phyloP scores from a whole-genome alignment of 2,113 vertebrate genomes.

The human (Homo sapiens) region GRCh38 chr5:133448501-133449000 shows the following conservation, averaged over 20 bases:
- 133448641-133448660: too few species aligned
- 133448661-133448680: not conserved
- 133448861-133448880: not conserved
- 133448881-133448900: not conserved
- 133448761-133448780: not conserved
- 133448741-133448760: not conserved
- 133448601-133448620: not conserved
- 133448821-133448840: not conserved
- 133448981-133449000: not conserved
- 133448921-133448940: slow-evolving; percentile 48
- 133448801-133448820: not conserved
- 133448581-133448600: not conserved
- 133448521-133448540: not conserved
- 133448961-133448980: slow-evolving; percentile 7
- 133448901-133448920: slow-evolving; percentile 14
- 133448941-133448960: not conserved
- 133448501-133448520: not conserved
- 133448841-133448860: not conserved
- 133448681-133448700: not conserved
- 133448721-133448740: not conserved
- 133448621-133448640: not conserved
- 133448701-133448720: not conserved
- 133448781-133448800: not conserved
- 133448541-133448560: too few species aligned
- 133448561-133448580: not conserved